Evolutionary conservation across 2,888 invertebrate species (phyloP), one percentile per base, ranked within the genome.

Genomic region (Eubasilissa splendida): DNA sequence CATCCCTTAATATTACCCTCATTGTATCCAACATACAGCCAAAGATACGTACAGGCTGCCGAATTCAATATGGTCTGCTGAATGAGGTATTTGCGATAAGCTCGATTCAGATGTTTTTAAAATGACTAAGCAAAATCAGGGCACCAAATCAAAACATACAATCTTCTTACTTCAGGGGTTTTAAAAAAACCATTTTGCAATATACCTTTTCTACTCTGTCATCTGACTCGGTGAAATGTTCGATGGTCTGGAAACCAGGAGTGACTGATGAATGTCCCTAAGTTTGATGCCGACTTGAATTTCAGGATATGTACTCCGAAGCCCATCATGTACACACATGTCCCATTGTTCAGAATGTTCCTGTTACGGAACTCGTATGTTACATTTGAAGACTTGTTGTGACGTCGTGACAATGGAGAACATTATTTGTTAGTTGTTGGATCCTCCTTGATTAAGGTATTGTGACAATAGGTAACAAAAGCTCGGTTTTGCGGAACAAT

Each of bases 361-460:
- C 68, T 68, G 68, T 68, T 68, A 42, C 68, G 68, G 68, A 68
- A 68, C 68, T 68, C 12, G 68, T 50, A 68, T 68, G 68, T n/a
- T 68, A 68, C 68, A 68, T 63, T 63, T 11, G 63, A 63, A 33
- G 52, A 68, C 14, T 68, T 68, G 50, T 68, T 68, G 68, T 68
- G 68, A 68, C 68, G 50, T 68, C 50, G 68, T 68, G 68, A 68
- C 14, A 68, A 68, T 68, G n/a, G 68, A 14, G 68, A 14, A 42
- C 50, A 50, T 68, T 68, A 68, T 52, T 68, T 68, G 68, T 68
- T 68, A 42, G 14, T 50, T 50, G 68, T 52, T 50, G 50, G 68
- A 68, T 52, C 33, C 68, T 68, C 68, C 68, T 68, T 68, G 42
- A 68, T 68, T 68, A 68, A 52, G 68, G 68, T 10, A 68, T 50